Evolutionary conservation across 2,113 vertebrate species (phyloP), one percentile per base, ranked within the genome.

Genomic region (Ploceus nigricollis): DNA sequence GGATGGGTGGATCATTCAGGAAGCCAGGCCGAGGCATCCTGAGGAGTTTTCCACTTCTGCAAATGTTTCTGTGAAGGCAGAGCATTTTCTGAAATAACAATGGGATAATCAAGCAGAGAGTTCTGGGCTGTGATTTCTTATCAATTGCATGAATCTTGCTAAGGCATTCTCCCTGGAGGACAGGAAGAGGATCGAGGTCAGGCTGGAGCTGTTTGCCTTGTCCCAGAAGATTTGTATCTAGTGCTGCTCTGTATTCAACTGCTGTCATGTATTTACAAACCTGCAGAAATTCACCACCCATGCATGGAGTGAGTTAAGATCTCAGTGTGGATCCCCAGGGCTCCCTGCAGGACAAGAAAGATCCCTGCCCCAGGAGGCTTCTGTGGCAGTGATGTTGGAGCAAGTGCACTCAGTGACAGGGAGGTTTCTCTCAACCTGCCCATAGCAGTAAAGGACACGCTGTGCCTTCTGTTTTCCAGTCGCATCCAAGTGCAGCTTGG

Each of bases 401-500:
- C 2, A 0, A 54, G 48, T 3, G 75, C 37, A 4, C 21, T 25
- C 3, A 6, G 31, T 24, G 84, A 13, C 3, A 10, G 53, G 48
- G 48, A 57, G 16, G 30, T 44, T 69, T 66, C 44, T 45, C 31
- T 8, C 33, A 28, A 25, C 18, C 37, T 33, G 33, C 18, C 15
- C 1, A 54, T 1, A 60, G 35, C 63, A 42, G 9, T 37, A 13
- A 90, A 53, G 47, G 7, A 8, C 5, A 8, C 3, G 10, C 37
- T 17, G 13, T 20, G 65, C 64, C n/a, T 89, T 73, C 40, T 87
- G 27, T 95, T 84, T 73, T 89, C 31, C 72, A 96, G 94, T 35
- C 73, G 48, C 84, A 94, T 95, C 44, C 90, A 94, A 37, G 92
- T 95, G 81, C 90, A 78, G 58, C 90, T 94, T 0, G 90, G 94